Conservation (phyloP, 53 echinoderm and acorn worm genomes). For the Astropecten irregularis region DNA sequence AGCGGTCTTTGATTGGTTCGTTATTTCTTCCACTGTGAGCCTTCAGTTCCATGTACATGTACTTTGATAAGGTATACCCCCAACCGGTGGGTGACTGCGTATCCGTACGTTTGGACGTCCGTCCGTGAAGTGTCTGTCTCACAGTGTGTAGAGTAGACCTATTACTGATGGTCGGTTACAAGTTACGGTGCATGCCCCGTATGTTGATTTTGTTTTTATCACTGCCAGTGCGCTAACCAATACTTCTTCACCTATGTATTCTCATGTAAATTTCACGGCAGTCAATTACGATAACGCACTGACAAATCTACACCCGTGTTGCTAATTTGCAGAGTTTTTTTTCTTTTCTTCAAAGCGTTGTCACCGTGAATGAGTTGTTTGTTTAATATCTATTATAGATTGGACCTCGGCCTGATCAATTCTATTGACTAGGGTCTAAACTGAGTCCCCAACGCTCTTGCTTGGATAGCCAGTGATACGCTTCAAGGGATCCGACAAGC, state of each 20-base stretch:
- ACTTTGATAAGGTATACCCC: not conserved
- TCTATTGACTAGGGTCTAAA: not conserved
- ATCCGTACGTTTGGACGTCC: not conserved
- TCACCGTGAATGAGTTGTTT: slow-evolving; percentile 29
- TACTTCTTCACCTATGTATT: slow-evolving; percentile 38
- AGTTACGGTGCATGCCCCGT: too few relatives aligned
- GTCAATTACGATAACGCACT: slow-evolving; percentile 42
- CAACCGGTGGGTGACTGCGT: not conserved
- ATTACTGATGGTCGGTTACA: too few relatives aligned
- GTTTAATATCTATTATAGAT: slow-evolving; percentile 41
- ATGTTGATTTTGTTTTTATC: too few relatives aligned
- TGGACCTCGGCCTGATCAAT: slow-evolving; percentile 38
- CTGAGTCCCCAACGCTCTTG: not conserved
- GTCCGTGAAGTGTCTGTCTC: too few relatives aligned
- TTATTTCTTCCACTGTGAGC: not conserved
- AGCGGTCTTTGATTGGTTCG: slow-evolving; percentile 24
- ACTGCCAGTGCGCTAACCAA: not conserved
- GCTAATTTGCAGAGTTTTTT: slow-evolving; percentile 5
- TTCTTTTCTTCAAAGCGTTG: slow-evolving; percentile 2
- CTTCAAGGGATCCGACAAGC: too few relatives aligned
- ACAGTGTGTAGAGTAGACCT: too few relatives aligned
- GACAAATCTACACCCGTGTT: slow-evolving; percentile 13
- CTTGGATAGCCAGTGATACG: too few relatives aligned
- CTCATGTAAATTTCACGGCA: slow-evolving; percentile 42
- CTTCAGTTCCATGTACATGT: not conserved